Percentiles rank a stretch among this genome's conserved stretches.
Conservation (phyloP, 1,140 invertebrate species). For the Leptinotarsa texana region DNA sequence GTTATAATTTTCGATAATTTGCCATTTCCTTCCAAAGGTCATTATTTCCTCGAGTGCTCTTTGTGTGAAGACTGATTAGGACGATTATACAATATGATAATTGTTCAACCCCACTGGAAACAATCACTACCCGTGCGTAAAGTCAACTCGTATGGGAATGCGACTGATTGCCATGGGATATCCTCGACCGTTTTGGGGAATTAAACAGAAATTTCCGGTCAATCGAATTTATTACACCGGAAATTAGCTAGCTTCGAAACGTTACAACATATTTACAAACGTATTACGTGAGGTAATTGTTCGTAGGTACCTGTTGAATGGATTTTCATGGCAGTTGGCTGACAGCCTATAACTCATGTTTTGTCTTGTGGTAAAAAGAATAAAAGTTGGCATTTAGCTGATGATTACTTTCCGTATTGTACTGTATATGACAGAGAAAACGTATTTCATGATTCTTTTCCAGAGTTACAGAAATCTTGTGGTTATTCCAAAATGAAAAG, state of each 20-base stretch:
- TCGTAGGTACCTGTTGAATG: neutral
- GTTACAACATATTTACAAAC: constrained; percentile 22
- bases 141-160: constrained; percentile 31
- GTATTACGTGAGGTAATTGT: constrained; percentile 20
- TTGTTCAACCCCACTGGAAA: constrained; percentile 7
- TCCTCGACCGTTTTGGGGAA: constrained; percentile 37
- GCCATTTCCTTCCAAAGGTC: neutral
- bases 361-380: too few relatives aligned
- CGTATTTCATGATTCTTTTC: too few relatives aligned
- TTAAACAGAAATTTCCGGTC: constrained; percentile 46
- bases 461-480: too few relatives aligned
- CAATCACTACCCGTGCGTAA: constrained; percentile 12
- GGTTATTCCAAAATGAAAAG: too few relatives aligned
- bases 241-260: constrained; percentile 39
- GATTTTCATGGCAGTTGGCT: constrained; percentile 4
- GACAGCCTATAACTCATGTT: neutral
- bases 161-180: constrained; percentile 36
- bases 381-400: too few relatives aligned
- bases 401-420: too few relatives aligned
- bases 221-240: constrained; percentile 40
- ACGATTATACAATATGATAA: constrained; percentile 11
- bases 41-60: neutral
- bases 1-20: neutral
- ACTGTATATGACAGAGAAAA: too few relatives aligned
- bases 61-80: constrained; percentile 3